phyloP scores from a whole-genome alignment of 2,888 invertebrate species.

The Phrixothrix hirtus region DNA sequence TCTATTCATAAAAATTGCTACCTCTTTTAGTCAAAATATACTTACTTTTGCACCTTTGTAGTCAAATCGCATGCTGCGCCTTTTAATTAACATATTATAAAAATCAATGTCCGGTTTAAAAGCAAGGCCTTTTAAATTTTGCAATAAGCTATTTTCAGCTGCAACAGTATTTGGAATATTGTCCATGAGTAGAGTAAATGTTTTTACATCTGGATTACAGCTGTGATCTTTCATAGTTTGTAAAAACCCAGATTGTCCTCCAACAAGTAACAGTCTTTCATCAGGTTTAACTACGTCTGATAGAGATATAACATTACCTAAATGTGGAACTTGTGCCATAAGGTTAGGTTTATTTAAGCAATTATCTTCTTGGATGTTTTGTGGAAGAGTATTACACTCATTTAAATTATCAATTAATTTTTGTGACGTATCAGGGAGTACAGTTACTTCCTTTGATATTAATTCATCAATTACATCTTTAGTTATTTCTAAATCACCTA shows the following conservation, averaged over 20 bases:
- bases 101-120: slow-evolving; percentile 78
- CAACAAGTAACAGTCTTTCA: slow-evolving; percentile 76
- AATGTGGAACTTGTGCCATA: slow-evolving; percentile 62
- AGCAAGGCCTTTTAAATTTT: slow-evolving; percentile 62
- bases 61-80: slow-evolving; percentile 70
- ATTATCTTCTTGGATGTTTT: neutral
- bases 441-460: slow-evolving; percentile 4
- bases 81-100: slow-evolving; percentile 85
- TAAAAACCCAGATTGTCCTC: slow-evolving; percentile 78
- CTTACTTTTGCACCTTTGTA: slow-evolving; percentile 72
- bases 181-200: slow-evolving; percentile 76
- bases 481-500: slow-evolving; percentile 68
- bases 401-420: neutral
- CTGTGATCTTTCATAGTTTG: slow-evolving; percentile 70
- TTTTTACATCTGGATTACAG: slow-evolving; percentile 76
- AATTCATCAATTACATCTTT: slow-evolving; percentile 53
- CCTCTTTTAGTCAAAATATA: too few relatives aligned
- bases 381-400: neutral
- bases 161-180: slow-evolving; percentile 67
- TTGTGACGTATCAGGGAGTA: neutral
- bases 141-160: slow-evolving; percentile 71
- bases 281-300: slow-evolving; percentile 63
- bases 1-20: too few relatives aligned
- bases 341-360: slow-evolving; percentile 65
- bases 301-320: slow-evolving; percentile 65